phyloP scores from a whole-genome alignment of 2,113 vertebrate genomes.

The Pycnonotus jocosus region DNA sequence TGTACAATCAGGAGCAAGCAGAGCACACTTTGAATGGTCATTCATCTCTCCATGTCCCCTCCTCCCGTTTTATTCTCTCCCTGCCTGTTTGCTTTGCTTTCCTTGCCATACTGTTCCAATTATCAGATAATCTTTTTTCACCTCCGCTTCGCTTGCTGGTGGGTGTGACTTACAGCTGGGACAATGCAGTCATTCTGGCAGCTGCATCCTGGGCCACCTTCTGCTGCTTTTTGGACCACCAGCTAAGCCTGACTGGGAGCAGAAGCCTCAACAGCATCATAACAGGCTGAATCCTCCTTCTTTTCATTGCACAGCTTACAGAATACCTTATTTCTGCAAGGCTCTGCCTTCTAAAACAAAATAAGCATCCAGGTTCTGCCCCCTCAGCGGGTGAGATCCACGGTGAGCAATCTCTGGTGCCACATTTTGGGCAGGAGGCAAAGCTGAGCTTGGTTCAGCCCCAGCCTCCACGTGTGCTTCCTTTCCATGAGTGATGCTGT shows the following conservation, averaged over 20 bases:
- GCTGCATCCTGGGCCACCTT: background rate
- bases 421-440: constrained; percentile 45
- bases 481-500: constrained; percentile 74
- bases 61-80: background rate
- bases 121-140: constrained; percentile 13
- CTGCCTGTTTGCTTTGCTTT: constrained; percentile 6
- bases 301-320: background rate
- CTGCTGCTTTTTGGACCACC: constrained; percentile 37
- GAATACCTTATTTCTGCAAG: background rate
- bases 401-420: background rate
- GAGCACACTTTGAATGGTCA: background rate
- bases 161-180: background rate
- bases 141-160: background rate
- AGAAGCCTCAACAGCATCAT: background rate
- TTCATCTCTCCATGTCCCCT: background rate
- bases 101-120: constrained; percentile 21
- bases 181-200: background rate
- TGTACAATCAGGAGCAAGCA: background rate
- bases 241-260: background rate
- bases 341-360: background rate
- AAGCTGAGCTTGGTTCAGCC: constrained; percentile 74
- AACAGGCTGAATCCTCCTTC: background rate
- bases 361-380: background rate
- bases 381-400: background rate
- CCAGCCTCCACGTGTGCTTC: constrained; percentile 62